Conservation (phyloP, 2,113 vertebrate species). For the Cranoglanis bouderius region DNA sequence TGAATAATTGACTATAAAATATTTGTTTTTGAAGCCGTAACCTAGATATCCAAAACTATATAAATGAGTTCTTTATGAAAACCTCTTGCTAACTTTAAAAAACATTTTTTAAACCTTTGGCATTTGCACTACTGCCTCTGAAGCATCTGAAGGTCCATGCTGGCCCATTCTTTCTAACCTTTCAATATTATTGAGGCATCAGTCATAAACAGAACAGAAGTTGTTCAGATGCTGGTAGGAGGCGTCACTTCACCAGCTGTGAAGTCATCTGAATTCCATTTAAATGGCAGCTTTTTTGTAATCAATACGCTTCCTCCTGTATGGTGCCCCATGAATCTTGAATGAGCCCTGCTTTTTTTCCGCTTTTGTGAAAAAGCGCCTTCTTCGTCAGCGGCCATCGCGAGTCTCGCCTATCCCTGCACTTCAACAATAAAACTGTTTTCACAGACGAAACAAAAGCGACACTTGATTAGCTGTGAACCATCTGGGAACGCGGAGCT, state of each 20-base stretch:
- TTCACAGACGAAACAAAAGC: slow-evolving; percentile 61
- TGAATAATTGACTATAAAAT: neutral
- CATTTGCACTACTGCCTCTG: slow-evolving; percentile 7
- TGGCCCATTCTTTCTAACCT: slow-evolving; percentile 17
- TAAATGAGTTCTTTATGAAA: slow-evolving; percentile 10
- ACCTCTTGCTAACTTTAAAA: neutral
- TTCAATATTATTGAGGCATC: slow-evolving; percentile 37
- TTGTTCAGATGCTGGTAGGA: slow-evolving; percentile 34
- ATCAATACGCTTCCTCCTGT: slow-evolving; percentile 43
- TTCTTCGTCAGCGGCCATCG: slow-evolving; percentile 27
- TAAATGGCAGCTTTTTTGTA: slow-evolving; percentile 38
- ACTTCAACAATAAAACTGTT: slow-evolving; percentile 58
- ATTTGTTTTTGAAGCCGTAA: neutral
- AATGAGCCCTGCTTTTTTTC: slow-evolving; percentile 11
- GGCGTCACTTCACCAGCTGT: slow-evolving; percentile 32
- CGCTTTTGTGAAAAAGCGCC: slow-evolving; percentile 24
- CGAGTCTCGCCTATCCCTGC: slow-evolving; percentile 43
- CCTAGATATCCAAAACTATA: neutral
- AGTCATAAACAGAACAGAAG: slow-evolving; percentile 24
- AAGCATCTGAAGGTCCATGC: slow-evolving; percentile 1
- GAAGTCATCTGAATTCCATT: slow-evolving; percentile 38
- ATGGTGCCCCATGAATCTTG: slow-evolving; percentile 38
- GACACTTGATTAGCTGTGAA: slow-evolving; percentile 60
- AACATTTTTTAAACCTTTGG: neutral
- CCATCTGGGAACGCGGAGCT: slow-evolving; percentile 56